phyloP scores from a whole-genome alignment of 2,888 invertebrate genomes.

The Eudemis profundana region DNA sequence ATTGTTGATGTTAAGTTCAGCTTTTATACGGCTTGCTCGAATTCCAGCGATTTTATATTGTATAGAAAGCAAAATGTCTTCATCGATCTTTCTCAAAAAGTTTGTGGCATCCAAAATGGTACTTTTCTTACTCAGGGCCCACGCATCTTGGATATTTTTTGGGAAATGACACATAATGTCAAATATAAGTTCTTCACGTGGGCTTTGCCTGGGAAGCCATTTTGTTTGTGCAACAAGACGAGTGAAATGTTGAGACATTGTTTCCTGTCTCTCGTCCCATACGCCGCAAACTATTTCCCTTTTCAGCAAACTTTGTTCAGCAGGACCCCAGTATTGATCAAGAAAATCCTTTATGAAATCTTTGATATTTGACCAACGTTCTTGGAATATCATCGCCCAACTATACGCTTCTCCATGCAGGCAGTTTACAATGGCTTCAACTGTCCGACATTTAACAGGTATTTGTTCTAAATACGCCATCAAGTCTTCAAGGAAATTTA shows the following conservation, averaged over 20 bases:
- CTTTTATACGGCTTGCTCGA: neutral
- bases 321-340: slow-evolving; percentile 13
- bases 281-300: slow-evolving; percentile 6
- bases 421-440: slow-evolving; percentile 15
- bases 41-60: neutral
- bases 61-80: neutral
- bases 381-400: slow-evolving; percentile 22
- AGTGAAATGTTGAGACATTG: slow-evolving; percentile 12
- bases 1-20: too few species aligned
- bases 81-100: slow-evolving; percentile 1
- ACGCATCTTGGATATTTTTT: neutral
- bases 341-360: slow-evolving; percentile 26
- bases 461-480: neutral
- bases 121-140: neutral
- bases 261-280: neutral
- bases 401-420: slow-evolving; percentile 19
- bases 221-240: slow-evolving; percentile 5
- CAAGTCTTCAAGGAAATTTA: slow-evolving; percentile 24
- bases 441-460: neutral
- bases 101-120: neutral
- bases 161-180: slow-evolving; percentile 26
- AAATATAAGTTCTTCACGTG: slow-evolving; percentile 1
- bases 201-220: slow-evolving; percentile 11
- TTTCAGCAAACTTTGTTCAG: slow-evolving; percentile 18
- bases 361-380: slow-evolving; percentile 16